phyloP scores from a whole-genome alignment of 2,113 vertebrate species.

The Thomomys bottae region DNA sequence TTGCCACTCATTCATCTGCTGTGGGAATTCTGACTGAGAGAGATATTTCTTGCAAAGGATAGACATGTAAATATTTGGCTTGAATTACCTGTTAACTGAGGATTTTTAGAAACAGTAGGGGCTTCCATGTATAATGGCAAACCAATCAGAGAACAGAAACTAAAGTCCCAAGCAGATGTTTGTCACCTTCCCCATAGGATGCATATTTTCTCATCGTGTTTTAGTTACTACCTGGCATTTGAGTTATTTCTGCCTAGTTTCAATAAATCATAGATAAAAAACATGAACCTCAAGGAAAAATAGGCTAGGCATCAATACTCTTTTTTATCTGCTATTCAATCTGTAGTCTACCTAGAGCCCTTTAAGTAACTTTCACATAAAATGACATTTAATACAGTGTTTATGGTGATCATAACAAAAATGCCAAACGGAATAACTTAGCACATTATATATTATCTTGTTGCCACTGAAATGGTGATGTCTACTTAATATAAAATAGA shows the following conservation, averaged over 20 bases:
- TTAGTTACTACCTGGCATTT: not conserved
- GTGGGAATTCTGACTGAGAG: not conserved
- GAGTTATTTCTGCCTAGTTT: not conserved
- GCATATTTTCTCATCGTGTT: not conserved
- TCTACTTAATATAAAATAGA: conserved; percentile 64
- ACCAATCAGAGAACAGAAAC: not conserved
- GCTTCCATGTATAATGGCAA: not conserved
- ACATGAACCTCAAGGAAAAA: not conserved
- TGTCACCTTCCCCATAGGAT: not conserved
- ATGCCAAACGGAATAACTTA: conserved; percentile 24
- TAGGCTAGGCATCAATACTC: not conserved
- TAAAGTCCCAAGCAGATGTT: not conserved
- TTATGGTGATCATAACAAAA: conserved; percentile 56
- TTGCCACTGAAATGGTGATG: conserved; percentile 39
- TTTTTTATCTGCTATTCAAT: not conserved
- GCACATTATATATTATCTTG: not conserved
- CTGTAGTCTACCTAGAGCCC: not conserved
- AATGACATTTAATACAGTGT: conserved; percentile 4
- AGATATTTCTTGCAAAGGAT: not conserved
- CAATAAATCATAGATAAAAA: not conserved
- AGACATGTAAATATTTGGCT: not conserved
- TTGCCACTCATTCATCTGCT: not conserved
- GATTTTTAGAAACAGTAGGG: not conserved
- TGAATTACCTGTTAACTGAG: not conserved
- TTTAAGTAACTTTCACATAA: conserved; percentile 34